A percentile compares a stretch with the other conserved stretches of the same genome.
These are phyloP conservation scores for Galagoides demidoff DNA, from an alignment of 2,797 vertebrate species.

Conservation along the genomic window DNA sequence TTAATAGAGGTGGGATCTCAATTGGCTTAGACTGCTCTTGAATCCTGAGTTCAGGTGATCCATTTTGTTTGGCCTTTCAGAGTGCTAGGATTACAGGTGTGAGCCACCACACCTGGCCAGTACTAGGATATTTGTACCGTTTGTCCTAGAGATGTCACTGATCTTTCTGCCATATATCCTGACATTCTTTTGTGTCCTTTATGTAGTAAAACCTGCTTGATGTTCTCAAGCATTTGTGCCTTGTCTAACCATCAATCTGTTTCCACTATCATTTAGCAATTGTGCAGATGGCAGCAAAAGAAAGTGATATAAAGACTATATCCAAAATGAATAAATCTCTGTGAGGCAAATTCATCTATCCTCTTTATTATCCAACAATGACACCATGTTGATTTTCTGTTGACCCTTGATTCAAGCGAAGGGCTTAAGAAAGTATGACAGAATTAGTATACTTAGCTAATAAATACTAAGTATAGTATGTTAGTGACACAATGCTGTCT, in stretches of 20 bases:
- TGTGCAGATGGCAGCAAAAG: background rate
- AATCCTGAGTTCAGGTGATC: too few species aligned
- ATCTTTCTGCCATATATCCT: background rate
- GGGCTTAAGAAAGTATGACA: background rate
- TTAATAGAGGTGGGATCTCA: too few species aligned
- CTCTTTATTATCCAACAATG: background rate
- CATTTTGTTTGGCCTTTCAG: too few species aligned
- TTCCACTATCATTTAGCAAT: background rate
- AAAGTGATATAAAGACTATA: background rate
- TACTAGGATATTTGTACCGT: background rate
- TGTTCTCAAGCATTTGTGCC: background rate
- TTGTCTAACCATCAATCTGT: background rate
- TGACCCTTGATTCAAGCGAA: background rate
- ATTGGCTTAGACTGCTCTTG: too few species aligned
- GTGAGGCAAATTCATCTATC: background rate
- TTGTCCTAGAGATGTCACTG: background rate
- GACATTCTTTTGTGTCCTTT: background rate
- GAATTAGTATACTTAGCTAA: background rate
- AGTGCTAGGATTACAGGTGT: too few species aligned
- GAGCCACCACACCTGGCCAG: background rate
- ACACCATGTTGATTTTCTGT: background rate
- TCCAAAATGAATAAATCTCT: background rate
- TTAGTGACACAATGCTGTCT: background rate
- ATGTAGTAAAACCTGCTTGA: background rate
- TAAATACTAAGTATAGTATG: background rate